Evolutionary conservation across 2,888 invertebrate genomes (phyloP).

Genomic region (Malthinus flaveolus): DNA sequence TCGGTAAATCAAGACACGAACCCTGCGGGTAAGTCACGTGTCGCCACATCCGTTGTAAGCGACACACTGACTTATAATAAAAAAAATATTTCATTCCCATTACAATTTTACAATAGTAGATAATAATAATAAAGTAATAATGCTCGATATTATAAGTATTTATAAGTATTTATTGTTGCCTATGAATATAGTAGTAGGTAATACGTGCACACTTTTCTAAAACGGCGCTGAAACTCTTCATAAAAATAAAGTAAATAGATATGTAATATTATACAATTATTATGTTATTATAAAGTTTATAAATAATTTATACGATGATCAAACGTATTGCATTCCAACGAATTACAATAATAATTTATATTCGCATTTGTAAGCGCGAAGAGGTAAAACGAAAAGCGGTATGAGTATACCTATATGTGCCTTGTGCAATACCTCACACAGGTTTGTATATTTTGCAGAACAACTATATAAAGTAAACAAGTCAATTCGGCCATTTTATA

Average conservation of each 20-base stretch:
- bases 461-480: slow-evolving; percentile 41
- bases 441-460: slow-evolving; percentile 16
- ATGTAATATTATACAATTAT: neutral
- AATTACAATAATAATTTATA: neutral
- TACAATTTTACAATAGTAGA: slow-evolving; percentile 26
- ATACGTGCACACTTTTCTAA: too few relatives aligned
- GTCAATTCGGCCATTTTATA: slow-evolving; percentile 52
- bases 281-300: slow-evolving; percentile 5
- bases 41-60: slow-evolving; percentile 49
- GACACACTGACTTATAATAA: slow-evolving; percentile 55
- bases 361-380: too few relatives aligned
- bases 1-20: slow-evolving; percentile 47
- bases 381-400: too few relatives aligned
- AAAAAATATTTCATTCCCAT: slow-evolving; percentile 38
- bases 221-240: too few relatives aligned
- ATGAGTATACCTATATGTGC: too few relatives aligned
- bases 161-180: too few relatives aligned
- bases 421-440: slow-evolving; percentile 11
- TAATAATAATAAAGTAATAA: slow-evolving; percentile 9
- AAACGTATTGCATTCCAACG: slow-evolving; percentile 4
- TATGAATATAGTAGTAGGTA: too few relatives aligned
- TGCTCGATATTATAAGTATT: too few relatives aligned
- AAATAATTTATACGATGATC: slow-evolving; percentile 2
- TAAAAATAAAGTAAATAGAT: neutral
- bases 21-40: slow-evolving; percentile 48